Evolutionary conservation across 2,797 vertebrate species (phyloP).

Genomic region (Molossus molossus): DNA sequence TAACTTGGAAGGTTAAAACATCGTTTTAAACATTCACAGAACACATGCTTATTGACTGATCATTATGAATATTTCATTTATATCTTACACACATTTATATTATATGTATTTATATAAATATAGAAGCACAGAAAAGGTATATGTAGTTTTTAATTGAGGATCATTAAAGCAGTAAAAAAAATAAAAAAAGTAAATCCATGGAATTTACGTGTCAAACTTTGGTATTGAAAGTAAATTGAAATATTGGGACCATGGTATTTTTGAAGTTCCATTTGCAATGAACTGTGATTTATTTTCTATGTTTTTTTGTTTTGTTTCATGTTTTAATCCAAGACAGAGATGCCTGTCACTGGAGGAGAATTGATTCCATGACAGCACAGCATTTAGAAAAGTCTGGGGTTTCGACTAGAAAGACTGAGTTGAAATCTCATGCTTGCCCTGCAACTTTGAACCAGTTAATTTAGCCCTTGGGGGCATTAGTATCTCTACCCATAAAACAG

Average conservation of each 20-base stretch:
- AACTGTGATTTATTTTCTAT: background rate
- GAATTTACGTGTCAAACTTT: background rate
- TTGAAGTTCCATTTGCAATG: background rate
- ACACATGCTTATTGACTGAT: background rate
- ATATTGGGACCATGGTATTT: background rate
- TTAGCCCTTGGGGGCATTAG: background rate
- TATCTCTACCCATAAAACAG: background rate
- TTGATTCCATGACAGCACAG: background rate
- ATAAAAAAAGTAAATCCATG: background rate
- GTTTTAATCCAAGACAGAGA: background rate
- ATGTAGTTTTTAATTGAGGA: background rate
- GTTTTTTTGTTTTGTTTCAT: background rate
- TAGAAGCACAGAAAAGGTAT: background rate
- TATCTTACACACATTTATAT: background rate
- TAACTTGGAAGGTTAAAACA: slow-evolving; percentile 1
- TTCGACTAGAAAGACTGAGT: background rate
- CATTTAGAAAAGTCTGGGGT: background rate
- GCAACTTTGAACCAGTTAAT: background rate
- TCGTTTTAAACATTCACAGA: background rate
- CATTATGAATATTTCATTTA: slow-evolving; percentile 3
- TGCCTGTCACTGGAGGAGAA: background rate
- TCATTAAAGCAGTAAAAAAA: background rate
- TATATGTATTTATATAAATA: background rate
- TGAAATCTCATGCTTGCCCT: background rate
- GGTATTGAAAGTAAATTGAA: background rate